phyloP scores from a whole-genome alignment of 2,888 invertebrate genomes.

The Villa cingulata region DNA sequence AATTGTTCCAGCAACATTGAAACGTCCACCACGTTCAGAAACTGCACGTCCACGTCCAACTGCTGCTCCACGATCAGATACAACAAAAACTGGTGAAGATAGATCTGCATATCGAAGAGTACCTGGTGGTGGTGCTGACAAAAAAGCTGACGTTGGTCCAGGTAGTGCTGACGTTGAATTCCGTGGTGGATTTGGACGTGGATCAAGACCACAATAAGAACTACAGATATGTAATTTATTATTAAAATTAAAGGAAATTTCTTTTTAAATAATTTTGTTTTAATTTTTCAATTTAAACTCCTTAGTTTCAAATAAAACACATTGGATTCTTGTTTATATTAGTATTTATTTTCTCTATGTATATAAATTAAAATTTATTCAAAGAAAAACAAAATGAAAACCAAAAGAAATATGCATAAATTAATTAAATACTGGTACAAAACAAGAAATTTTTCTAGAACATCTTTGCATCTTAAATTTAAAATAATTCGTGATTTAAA shows the following conservation, averaged over 20 bases:
- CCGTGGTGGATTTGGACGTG: constrained; percentile 70
- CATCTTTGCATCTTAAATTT: no score
- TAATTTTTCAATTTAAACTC: no score
- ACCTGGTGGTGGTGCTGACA: constrained; percentile 63
- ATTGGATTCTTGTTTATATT: no score
- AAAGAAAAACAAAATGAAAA: no score
- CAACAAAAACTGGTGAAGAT: constrained; percentile 64
- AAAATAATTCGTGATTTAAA: no score
- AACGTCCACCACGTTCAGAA: constrained; percentile 77
- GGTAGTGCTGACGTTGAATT: constrained; percentile 89
- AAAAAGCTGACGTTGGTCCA: constrained; percentile 94
- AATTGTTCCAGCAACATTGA: constrained; percentile 96
- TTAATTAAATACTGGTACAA: no score
- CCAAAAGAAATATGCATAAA: no score
- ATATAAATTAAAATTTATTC: no score
- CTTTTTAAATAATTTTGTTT: not conserved
- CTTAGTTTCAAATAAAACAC: no score
- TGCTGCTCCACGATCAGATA: constrained; percentile 51
- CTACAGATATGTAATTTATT: not conserved
- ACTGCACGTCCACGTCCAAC: constrained; percentile 66
- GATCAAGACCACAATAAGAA: constrained; percentile 40
- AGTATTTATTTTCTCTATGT: no score
- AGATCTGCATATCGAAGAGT: constrained; percentile 71
- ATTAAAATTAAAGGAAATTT: not conserved
- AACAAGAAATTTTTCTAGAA: no score